phyloP scores from a whole-genome alignment of 2,888 invertebrate genomes.

The Onthophagus sagittarius region DNA sequence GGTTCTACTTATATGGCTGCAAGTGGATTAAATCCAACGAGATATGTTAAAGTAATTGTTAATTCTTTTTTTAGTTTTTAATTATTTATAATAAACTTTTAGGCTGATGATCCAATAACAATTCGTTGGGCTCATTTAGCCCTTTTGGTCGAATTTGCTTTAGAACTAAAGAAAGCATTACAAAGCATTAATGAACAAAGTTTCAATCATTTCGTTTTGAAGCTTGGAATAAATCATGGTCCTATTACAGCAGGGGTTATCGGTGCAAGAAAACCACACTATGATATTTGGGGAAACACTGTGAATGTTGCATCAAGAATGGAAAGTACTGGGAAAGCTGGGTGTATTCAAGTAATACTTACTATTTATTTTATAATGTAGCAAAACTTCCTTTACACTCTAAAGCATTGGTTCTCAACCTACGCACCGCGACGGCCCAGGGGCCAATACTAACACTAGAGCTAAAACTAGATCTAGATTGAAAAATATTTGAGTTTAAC shows the following conservation, averaged over 20 bases:
- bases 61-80: constrained; percentile 22
- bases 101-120: constrained; percentile 69
- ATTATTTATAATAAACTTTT: constrained; percentile 24
- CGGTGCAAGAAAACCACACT: constrained; percentile 91
- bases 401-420: too few species aligned
- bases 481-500: too few species aligned
- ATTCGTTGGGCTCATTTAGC: constrained; percentile 82
- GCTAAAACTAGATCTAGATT: too few species aligned
- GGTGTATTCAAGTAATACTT: constrained; percentile 77
- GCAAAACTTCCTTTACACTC: too few species aligned
- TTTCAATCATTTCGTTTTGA: constrained; percentile 90
- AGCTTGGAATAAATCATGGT: constrained; percentile 94
- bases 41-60: constrained; percentile 53
- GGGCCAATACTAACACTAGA: too few species aligned
- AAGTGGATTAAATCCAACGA: constrained; percentile 80
- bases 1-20: constrained; percentile 96
- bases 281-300: constrained; percentile 96
- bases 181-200: constrained; percentile 92
- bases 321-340: constrained; percentile 97
- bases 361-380: too few species aligned
- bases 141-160: constrained; percentile 82
- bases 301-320: constrained; percentile 96
- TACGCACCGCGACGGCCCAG: too few species aligned
- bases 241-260: constrained; percentile 95
- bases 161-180: constrained; percentile 85